Evolutionary conservation across 2,113 vertebrate species (phyloP).

Genomic region (Heloderma charlesbogerti): DNA sequence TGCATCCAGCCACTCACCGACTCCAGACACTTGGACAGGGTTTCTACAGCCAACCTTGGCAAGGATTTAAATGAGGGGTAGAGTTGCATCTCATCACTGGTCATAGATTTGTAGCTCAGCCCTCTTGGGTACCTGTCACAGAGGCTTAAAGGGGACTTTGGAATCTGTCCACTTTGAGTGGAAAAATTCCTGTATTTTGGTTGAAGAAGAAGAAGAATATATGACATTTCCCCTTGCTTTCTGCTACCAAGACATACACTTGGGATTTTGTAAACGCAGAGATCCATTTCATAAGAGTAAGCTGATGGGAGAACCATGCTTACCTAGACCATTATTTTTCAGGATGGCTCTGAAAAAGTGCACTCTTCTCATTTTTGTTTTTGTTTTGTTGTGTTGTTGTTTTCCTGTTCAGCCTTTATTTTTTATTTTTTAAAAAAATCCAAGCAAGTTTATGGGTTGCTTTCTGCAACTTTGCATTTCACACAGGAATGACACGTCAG

Average conservation of each 20-base stretch:
- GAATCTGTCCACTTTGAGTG: not conserved
- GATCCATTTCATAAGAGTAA: not conserved
- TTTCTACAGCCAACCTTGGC: no score
- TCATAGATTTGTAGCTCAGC: not conserved
- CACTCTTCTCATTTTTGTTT: no score
- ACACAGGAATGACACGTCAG: not conserved
- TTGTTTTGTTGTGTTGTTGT: no score
- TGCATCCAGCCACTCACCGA: no score
- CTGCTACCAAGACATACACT: conserved; percentile 1
- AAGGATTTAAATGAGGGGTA: no score
- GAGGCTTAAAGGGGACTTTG: conserved; percentile 20
- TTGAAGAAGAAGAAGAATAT: not conserved
- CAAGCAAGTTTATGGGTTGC: not conserved
- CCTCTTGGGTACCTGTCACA: conserved; percentile 12
- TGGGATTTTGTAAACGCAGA: not conserved
- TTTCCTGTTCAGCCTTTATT: not conserved
- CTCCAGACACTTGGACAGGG: no score
- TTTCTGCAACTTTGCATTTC: not conserved
- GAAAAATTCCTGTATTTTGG: not conserved
- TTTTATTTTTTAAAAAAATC: not conserved
- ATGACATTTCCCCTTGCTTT: not conserved
- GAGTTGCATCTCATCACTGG: no score
- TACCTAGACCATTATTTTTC: no score
- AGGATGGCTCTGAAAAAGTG: no score
- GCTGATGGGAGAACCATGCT: no score